phyloP scores from a whole-genome alignment of 2,113 vertebrate genomes.

The Daubentonia madagascariensis region DNA sequence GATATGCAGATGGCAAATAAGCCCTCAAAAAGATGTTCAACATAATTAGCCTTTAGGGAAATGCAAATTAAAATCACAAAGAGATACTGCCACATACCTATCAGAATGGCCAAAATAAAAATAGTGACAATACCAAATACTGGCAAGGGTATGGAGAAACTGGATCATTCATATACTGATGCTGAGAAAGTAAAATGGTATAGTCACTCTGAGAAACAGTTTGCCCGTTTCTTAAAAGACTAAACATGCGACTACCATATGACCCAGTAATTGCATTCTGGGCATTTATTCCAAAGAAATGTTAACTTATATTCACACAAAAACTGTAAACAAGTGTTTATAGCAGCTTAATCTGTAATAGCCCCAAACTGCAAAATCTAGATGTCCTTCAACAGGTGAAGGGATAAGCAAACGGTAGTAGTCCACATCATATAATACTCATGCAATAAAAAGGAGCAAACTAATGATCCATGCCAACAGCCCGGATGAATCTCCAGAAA shows the following conservation, averaged over 20 bases:
- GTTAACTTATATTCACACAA: not conserved
- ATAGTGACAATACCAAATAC: not conserved
- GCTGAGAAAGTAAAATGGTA: not conserved
- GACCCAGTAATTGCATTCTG: not conserved
- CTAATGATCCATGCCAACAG: not conserved
- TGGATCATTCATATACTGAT: not conserved
- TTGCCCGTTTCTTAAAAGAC: not conserved
- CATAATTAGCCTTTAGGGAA: not conserved
- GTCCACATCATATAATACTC: not conserved
- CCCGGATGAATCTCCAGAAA: not conserved
- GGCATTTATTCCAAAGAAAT: not conserved
- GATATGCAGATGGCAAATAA: not conserved
- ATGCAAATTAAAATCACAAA: not conserved
- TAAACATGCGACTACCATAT: not conserved
- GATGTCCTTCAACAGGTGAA: not conserved
- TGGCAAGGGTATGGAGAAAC: not conserved
- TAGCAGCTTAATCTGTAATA: not conserved
- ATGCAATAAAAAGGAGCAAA: not conserved
- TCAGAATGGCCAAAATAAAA: not conserved
- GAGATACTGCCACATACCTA: not conserved
- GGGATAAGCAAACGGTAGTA: not conserved
- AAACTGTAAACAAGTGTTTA: not conserved
- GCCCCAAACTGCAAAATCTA: not conserved
- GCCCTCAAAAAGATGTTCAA: not conserved
- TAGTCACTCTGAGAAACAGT: not conserved